Evolutionary conservation across 2,113 vertebrate genomes (phyloP).

Genomic region (Anser cygnoides): DNA sequence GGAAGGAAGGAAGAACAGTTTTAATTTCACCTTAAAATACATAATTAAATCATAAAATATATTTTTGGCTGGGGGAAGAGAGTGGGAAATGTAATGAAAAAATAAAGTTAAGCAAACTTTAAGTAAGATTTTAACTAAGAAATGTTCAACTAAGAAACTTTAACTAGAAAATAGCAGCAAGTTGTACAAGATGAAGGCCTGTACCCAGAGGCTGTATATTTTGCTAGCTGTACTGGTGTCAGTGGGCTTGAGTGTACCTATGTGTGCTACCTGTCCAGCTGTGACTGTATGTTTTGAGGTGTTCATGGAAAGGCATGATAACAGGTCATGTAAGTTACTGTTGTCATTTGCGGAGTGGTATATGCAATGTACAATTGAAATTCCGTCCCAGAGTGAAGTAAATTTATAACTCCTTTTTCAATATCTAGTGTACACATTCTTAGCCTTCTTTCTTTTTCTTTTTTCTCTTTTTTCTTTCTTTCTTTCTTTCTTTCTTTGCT

Average conservation of each 20-base stretch:
- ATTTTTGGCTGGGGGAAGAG: background rate
- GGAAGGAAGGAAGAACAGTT: background rate
- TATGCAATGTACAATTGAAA: fast-evolving
- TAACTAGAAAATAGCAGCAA: background rate
- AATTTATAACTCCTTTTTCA: background rate
- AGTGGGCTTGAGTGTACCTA: background rate
- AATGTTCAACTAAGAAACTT: background rate
- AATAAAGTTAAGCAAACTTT: background rate
- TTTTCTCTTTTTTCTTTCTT: background rate
- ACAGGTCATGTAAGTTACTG: background rate
- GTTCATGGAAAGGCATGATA: background rate
- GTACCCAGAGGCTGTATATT: background rate
- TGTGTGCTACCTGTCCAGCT: background rate
- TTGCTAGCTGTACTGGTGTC: background rate
- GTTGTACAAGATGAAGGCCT: background rate
- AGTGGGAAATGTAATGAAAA: background rate
- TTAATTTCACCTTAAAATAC: background rate
- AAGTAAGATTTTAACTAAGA: background rate
- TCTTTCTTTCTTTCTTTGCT: too few species aligned
- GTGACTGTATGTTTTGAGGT: background rate
- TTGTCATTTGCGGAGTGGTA: background rate
- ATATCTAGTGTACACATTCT: background rate
- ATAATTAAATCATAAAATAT: background rate
- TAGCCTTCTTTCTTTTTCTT: background rate
- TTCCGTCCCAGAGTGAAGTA: background rate